A percentile compares a stretch with the other conserved stretches of the same genome.
Evolutionary conservation across 1,140 invertebrate species (phyloP).

Genomic region (Drosophila athabasca): DNA sequence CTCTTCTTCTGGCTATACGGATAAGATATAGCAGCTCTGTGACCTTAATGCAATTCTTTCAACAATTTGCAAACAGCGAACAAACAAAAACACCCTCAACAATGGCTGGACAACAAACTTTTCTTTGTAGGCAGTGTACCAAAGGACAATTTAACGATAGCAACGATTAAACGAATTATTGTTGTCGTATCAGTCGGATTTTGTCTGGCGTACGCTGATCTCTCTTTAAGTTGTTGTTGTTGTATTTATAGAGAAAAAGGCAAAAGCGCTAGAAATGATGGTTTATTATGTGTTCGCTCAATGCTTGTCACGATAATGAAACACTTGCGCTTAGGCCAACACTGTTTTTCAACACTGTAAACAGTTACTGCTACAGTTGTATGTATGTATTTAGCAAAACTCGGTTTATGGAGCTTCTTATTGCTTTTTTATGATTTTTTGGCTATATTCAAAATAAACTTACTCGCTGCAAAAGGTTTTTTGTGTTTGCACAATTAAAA

Average conservation of each 20-base stretch:
- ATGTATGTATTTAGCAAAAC: conserved; percentile 8
- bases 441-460: conserved; percentile 70
- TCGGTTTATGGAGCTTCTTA: conserved; percentile 1
- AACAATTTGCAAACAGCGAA: conserved; percentile 83
- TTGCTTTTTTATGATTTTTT: conserved; percentile 25
- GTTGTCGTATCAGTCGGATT: conserved; percentile 51
- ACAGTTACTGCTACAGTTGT: too few relatives aligned
- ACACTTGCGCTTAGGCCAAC: conserved; percentile 62
- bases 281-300: conserved; percentile 81
- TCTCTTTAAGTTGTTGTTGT: conserved; percentile 25
- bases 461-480: conserved; percentile 65
- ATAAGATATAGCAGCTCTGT: conserved; percentile 28
- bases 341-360: conserved; percentile 5
- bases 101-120: conserved; percentile 52
- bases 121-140: conserved; percentile 42
- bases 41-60: conserved; percentile 83
- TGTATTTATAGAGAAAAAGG: conserved; percentile 36
- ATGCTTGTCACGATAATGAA: conserved; percentile 82
- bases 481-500: conserved; percentile 49
- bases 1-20: conserved; percentile 20
- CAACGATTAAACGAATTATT: conserved; percentile 19
- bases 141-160: conserved; percentile 42
- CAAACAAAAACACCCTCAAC: conserved; percentile 77
- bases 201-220: conserved; percentile 64
- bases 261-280: conserved; percentile 49